Evolutionary conservation across 2,797 vertebrate genomes (phyloP).

Genomic region (Scyliorhinus canicula): DNA sequence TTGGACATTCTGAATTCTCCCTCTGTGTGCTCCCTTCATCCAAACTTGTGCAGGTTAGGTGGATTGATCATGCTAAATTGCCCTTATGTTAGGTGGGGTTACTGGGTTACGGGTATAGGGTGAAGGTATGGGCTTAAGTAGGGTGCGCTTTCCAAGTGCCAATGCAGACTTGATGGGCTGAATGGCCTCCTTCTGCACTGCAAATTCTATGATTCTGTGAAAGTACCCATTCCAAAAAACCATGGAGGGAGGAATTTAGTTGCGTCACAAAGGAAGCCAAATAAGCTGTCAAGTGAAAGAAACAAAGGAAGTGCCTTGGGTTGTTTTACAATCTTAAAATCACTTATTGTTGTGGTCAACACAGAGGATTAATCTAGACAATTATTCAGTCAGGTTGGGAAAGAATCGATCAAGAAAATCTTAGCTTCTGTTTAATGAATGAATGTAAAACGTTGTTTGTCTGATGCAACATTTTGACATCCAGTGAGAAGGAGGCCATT

Average conservation of each 20-base stretch:
- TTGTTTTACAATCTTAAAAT: background rate
- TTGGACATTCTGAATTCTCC: too few species aligned
- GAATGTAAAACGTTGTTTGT: background rate
- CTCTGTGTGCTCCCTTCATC: too few species aligned
- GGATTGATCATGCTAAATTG: too few species aligned
- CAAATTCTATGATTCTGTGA: too few species aligned
- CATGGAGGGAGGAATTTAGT: background rate
- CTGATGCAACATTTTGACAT: background rate
- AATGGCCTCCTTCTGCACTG: too few species aligned
- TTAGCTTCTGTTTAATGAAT: background rate
- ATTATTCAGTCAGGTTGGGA: background rate
- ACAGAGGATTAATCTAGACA: background rate
- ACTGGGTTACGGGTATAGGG: too few species aligned
- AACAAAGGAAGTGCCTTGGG: background rate
- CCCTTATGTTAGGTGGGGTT: too few species aligned
- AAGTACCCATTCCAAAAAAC: background rate
- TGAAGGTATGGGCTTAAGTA: too few species aligned
- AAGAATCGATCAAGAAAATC: background rate
- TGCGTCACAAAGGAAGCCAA: background rate
- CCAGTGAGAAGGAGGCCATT: too few species aligned
- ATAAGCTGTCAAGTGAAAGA: background rate
- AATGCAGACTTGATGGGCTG: too few species aligned
- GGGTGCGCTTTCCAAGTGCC: too few species aligned
- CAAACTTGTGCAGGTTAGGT: too few species aligned
- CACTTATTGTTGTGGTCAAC: background rate